Percentiles rank a stretch among this genome's conserved stretches.
Evolutionary conservation across 2,797 vertebrate species (phyloP).

Genomic region (Gouania willdenowi): DNA sequence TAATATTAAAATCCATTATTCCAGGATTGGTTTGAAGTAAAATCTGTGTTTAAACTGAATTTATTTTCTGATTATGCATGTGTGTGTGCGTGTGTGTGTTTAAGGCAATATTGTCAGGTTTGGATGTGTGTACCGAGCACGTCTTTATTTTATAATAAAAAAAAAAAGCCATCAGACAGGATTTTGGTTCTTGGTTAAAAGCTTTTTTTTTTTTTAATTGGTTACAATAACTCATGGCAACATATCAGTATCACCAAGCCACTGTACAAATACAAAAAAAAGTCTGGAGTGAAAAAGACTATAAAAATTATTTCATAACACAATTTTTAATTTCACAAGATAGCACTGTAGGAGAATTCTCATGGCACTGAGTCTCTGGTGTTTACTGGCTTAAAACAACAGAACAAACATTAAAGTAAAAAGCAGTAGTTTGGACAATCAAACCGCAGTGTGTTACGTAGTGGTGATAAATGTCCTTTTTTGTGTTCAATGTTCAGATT

Average conservation of each 20-base stretch:
- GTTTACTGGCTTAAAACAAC: constrained; percentile 80
- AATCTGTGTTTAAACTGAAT: no score
- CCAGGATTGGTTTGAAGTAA: no score
- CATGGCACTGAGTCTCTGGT: constrained; percentile 85
- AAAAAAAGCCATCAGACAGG: constrained; percentile 6
- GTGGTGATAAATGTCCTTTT: constrained; percentile 37
- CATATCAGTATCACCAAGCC: constrained; percentile 90
- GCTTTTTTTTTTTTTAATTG: constrained; percentile 85
- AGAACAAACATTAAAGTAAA: constrained; percentile 54
- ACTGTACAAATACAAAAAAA: constrained; percentile 94
- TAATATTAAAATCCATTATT: no score
- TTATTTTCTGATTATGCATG: no score
- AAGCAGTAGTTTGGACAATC: constrained; percentile 74
- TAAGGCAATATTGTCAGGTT: no score
- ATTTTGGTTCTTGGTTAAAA: constrained; percentile 82
- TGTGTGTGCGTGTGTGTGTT: no score
- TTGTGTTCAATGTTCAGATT: background rate
- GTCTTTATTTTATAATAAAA: no score
- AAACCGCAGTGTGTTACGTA: constrained; percentile 76
- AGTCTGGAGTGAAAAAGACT: constrained; percentile 82
- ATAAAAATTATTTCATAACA: constrained; percentile 87
- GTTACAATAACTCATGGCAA: constrained; percentile 95
- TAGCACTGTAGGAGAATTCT: constrained; percentile 84
- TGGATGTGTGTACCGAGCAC: no score
- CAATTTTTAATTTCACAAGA: constrained; percentile 85